These are phyloP conservation scores for Mantis religiosa DNA, from an alignment of 2,888 invertebrate species.

Conservation along the genomic window DNA sequence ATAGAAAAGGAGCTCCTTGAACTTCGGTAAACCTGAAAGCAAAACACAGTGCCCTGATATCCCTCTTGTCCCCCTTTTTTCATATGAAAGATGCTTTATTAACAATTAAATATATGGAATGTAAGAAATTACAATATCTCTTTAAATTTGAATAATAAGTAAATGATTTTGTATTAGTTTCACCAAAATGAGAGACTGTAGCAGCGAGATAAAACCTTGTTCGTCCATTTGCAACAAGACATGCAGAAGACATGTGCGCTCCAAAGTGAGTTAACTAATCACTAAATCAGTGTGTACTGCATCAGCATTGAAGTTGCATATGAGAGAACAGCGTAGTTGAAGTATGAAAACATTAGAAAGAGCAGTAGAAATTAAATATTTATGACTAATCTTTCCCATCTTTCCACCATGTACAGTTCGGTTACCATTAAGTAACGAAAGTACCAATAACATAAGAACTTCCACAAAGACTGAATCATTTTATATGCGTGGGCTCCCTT, in stretches of 20 bases:
- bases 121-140: not conserved
- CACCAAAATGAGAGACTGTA: not conserved
- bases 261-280: not conserved
- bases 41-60: too few relatives aligned
- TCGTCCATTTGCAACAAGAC: not conserved
- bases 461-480: conserved; percentile 36
- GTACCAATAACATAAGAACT: conserved; percentile 61
- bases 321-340: conserved; percentile 45
- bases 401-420: conserved; percentile 67
- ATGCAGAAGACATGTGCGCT: not conserved
- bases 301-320: conserved; percentile 34
- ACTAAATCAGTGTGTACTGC: conserved; percentile 11
- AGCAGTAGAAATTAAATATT: conserved; percentile 39
- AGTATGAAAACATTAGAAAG: conserved; percentile 39
- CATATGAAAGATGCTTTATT: not conserved
- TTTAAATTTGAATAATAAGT: not conserved
- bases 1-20: too few relatives aligned
- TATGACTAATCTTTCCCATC: conserved; percentile 64
- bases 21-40: too few relatives aligned
- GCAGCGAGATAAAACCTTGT: not conserved
- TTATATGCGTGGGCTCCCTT: not conserved
- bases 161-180: not conserved
- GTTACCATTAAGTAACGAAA: conserved; percentile 64
- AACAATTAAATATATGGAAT: not conserved
- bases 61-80: too few relatives aligned